Evolutionary conservation across 2,797 vertebrate species (phyloP).

Genomic region (Chaetophractus vellerosus): DNA sequence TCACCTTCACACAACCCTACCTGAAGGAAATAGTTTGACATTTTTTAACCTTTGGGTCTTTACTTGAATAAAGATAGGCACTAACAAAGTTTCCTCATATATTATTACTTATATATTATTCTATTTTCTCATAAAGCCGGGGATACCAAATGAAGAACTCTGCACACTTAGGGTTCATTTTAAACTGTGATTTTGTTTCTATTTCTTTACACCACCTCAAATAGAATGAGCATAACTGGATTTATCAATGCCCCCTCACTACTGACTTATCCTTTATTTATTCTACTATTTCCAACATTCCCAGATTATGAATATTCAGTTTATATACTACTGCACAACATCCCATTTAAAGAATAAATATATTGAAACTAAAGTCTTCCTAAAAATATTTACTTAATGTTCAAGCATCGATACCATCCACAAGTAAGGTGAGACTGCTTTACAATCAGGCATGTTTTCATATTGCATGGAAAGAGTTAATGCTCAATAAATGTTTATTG

Average conservation of each 20-base stretch:
- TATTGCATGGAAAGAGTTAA: neutral
- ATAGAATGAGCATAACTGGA: neutral
- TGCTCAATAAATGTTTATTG: neutral
- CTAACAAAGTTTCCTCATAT: neutral
- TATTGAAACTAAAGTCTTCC: neutral
- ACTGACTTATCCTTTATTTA: neutral
- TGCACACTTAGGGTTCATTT: neutral
- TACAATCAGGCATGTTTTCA: neutral
- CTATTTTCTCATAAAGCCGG: neutral
- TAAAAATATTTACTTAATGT: constrained; percentile 16
- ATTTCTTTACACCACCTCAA: neutral
- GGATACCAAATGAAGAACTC: neutral
- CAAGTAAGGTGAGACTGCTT: neutral
- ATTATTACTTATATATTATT: neutral
- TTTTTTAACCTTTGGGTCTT: constrained; percentile 35
- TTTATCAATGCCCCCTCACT: neutral
- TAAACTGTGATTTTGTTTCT: neutral
- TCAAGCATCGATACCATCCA: neutral
- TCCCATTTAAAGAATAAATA: neutral
- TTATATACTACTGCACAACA: neutral
- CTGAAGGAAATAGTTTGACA: constrained; percentile 35
- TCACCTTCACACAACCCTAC: neutral
- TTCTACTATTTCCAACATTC: neutral
- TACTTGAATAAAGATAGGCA: constrained; percentile 10
- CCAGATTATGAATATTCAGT: neutral